A percentile compares a stretch with the other conserved stretches of the same genome.
These are phyloP conservation scores for Steatornis caripensis DNA, from an alignment of 2,113 vertebrate genomes.

Conservation along the genomic window DNA sequence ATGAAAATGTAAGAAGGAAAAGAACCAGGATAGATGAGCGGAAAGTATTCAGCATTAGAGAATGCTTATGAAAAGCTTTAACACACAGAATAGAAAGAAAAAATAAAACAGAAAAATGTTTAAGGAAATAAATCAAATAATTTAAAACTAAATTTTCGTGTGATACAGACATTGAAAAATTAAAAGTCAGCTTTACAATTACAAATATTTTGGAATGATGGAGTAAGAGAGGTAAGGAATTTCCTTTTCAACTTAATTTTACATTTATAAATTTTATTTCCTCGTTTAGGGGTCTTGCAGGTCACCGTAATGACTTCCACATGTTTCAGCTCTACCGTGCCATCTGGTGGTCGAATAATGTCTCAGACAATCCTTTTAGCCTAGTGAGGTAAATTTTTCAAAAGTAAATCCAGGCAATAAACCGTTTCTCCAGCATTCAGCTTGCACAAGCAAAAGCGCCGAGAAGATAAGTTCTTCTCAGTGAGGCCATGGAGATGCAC, in stretches of 20 bases:
- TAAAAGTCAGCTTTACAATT: not conserved
- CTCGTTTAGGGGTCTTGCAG: not conserved
- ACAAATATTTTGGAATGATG: not conserved
- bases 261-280: not conserved
- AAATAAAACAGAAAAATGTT: slow-evolving; percentile 50
- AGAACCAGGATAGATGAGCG: slow-evolving; percentile 65
- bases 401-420: not conserved
- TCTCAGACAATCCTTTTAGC: not conserved
- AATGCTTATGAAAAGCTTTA: slow-evolving; percentile 66
- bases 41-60: slow-evolving; percentile 67
- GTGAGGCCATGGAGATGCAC: fast-evolving
- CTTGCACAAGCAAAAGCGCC: not conserved
- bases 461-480: not conserved
- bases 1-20: slow-evolving; percentile 67
- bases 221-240: not conserved
- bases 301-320: not conserved
- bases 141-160: slow-evolving; percentile 7
- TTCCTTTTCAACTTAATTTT: not conserved
- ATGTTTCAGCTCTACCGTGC: not conserved
- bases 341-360: slow-evolving; percentile 57
- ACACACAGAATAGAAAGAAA: slow-evolving; percentile 52
- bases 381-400: not conserved
- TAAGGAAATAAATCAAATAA: slow-evolving; percentile 1
- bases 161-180: not conserved
- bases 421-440: not conserved